Evolutionary conservation across 2,113 vertebrate species (phyloP), one percentile per base, ranked within the genome.

Genomic region (Grantiella picta): DNA sequence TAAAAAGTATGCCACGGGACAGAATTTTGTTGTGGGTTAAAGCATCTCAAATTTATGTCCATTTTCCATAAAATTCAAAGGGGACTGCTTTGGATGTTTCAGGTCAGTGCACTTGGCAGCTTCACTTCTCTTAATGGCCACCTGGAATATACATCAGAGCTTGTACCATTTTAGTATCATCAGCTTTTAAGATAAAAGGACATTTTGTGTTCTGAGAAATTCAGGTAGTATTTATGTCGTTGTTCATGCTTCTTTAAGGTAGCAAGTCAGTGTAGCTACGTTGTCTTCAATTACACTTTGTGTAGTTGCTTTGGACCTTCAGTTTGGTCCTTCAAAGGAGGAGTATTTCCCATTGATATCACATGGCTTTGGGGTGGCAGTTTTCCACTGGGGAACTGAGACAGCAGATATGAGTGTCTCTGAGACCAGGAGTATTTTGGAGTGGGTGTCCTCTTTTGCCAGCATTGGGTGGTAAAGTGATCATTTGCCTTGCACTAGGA

Each of bases 381-480:
- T 57, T 82, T 76, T 64, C n/a, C 36, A 40, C 3, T 20, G 9
- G 28, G 15, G 33, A 68, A 6, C 38, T 50, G 57, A 24, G 33
- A 54, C 27, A 56, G 25, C 4, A 57, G 54, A 25, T 35, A 5
- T 0, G 0, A 40, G 22, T 20, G n/a, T 61, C 64, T 70, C 40
- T 89, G 64, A 65, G 63, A 69, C 38, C 20, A 29, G 36, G 44
- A 86, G 18, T 5, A 0, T 66, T 78, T 63, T 77, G 64, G 50
- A 77, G 71, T 81, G 59, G 5, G 2, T 42, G 16, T 89, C 28
- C 36, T 31, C 59, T 76, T 81, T 61, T 59, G 50, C 23, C n/a
- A 50, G 45, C 50, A 35, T 5, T 21, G 64, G 20, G 24, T 77
- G 59, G 17, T 80, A 22, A 71, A 92, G 18, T n/a, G 50, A 47